Percentiles rank a stretch among this genome's conserved stretches.
phyloP scores from a whole-genome alignment of 2,797 vertebrate genomes.

The Pipistrellus kuhlii region DNA sequence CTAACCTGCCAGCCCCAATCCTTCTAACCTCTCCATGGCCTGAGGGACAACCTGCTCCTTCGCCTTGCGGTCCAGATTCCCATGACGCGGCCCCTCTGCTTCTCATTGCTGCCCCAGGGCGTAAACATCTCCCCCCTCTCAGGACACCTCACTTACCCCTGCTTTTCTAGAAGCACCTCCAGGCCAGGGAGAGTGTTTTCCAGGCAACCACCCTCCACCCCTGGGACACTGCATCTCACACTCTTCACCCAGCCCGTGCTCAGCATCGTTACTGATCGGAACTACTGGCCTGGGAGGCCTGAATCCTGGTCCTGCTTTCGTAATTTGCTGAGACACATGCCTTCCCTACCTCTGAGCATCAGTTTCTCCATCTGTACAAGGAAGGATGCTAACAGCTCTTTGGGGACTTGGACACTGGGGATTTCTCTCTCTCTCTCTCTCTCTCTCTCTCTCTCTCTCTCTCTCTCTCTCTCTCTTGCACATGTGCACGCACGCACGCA shows the following conservation, averaged over 20 bases:
- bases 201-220: neutral
- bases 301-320: neutral
- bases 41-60: neutral
- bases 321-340: neutral
- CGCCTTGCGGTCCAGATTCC: accelerated
- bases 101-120: neutral
- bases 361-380: neutral
- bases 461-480: neutral
- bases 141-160: accelerated
- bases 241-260: neutral
- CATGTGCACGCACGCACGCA: neutral
- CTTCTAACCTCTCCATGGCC: neutral
- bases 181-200: neutral
- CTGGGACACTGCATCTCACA: too few relatives aligned
- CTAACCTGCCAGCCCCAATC: neutral
- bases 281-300: neutral
- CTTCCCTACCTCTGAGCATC: neutral
- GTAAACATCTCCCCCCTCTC: neutral
- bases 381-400: neutral
- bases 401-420: neutral
- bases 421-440: neutral
- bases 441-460: too few relatives aligned
- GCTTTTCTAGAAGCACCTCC: neutral
- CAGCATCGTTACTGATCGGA: accelerated
- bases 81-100: accelerated